Percentiles rank a stretch among this genome's conserved stretches.
Evolutionary conservation across 2,113 vertebrate species (phyloP).

Genomic region (Lepisosteus oculatus): DNA sequence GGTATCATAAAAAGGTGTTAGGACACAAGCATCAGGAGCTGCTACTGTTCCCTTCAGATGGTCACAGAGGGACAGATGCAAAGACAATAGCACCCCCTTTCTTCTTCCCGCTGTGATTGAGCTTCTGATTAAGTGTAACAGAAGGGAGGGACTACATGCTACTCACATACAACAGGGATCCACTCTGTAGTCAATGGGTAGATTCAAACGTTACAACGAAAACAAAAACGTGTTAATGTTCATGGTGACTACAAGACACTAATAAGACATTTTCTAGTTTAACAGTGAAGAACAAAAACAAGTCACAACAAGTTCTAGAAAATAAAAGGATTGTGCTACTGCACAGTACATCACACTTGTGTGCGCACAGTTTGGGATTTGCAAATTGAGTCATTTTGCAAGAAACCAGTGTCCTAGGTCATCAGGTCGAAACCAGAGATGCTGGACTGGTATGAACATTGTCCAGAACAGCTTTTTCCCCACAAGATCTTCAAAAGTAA

Average conservation of each 20-base stretch:
- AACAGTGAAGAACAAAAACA: neutral
- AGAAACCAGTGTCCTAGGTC: neutral
- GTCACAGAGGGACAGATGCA: slow-evolving; percentile 16
- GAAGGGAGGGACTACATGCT: slow-evolving; percentile 61
- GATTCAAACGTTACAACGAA: slow-evolving; percentile 56
- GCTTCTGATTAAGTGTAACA: slow-evolving; percentile 24
- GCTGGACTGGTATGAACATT: too few relatives aligned
- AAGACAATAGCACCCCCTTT: slow-evolving; percentile 34
- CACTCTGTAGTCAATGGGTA: slow-evolving; percentile 66
- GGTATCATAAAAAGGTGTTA: slow-evolving; percentile 17
- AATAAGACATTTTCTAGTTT: neutral
- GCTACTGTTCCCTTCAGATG: slow-evolving; percentile 21
- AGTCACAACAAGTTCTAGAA: slow-evolving; percentile 6
- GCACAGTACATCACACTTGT: neutral
- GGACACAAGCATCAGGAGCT: slow-evolving; percentile 19
- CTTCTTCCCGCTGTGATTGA: slow-evolving; percentile 16
- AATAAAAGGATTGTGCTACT: neutral
- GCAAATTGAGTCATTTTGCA: slow-evolving; percentile 2
- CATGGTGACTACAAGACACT: slow-evolving; percentile 36
- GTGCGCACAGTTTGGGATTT: too few relatives aligned
- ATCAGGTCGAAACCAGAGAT: too few relatives aligned
- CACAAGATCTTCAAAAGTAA: too few relatives aligned
- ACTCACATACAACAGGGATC: slow-evolving; percentile 80
- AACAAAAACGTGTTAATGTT: slow-evolving; percentile 54
- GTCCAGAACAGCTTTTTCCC: too few relatives aligned